phyloP scores from a whole-genome alignment of 1,140 invertebrate species.

The Parapsyche elsis region DNA sequence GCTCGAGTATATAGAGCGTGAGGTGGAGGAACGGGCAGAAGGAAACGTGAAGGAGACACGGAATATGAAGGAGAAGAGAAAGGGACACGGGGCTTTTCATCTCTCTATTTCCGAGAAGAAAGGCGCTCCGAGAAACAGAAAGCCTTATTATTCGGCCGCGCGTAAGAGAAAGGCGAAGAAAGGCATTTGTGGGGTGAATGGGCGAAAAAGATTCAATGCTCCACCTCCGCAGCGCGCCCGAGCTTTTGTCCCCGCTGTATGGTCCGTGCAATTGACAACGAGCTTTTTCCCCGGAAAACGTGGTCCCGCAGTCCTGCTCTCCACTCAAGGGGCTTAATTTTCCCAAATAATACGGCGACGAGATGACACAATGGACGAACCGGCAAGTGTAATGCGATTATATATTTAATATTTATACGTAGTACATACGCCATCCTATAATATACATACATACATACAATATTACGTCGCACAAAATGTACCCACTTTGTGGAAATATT shows the following conservation, averaged over 20 bases:
- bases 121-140: slow-evolving; percentile 48
- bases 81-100: slow-evolving; percentile 54
- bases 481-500: not conserved
- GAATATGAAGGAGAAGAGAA: slow-evolving; percentile 39
- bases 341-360: slow-evolving; percentile 49
- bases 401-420: slow-evolving; percentile 46
- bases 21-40: not conserved
- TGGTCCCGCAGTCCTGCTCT: not conserved
- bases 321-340: slow-evolving; percentile 54
- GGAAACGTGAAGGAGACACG: slow-evolving; percentile 1
- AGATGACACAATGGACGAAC: slow-evolving; percentile 41
- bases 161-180: slow-evolving; percentile 53
- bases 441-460: not conserved
- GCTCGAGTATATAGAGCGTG: not conserved
- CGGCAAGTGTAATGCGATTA: slow-evolving; percentile 49
- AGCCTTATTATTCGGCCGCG: slow-evolving; percentile 53
- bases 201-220: slow-evolving; percentile 49
- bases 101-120: slow-evolving; percentile 54
- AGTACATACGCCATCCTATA: not conserved
- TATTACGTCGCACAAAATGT: not conserved
- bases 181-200: slow-evolving; percentile 51
- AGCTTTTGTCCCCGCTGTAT: slow-evolving; percentile 47
- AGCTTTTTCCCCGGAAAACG: slow-evolving; percentile 44
- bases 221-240: slow-evolving; percentile 34
- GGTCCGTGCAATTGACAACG: slow-evolving; percentile 48